Conservation (phyloP, 2,888 invertebrate species). For the Mamestra brassicae region DNA sequence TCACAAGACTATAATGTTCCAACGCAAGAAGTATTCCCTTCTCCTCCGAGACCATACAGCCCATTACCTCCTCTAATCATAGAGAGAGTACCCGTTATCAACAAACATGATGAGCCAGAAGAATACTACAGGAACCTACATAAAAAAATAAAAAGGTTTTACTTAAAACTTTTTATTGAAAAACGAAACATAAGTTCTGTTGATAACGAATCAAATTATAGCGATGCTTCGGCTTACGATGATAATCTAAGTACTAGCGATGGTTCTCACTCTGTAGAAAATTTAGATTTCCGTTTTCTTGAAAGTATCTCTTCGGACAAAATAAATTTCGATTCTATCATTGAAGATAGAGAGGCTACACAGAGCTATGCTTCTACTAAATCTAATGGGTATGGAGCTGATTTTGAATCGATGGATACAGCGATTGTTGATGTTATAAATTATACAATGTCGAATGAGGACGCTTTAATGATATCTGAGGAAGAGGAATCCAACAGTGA, state of each 20-base stretch:
- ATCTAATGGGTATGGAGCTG: conserved; percentile 47
- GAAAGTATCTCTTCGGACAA: not conserved
- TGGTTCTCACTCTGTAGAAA: not conserved
- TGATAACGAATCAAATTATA: conserved; percentile 22
- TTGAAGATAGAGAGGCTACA: not conserved
- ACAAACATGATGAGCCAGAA: conserved; percentile 70
- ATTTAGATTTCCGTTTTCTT: not conserved
- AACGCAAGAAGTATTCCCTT: conserved; percentile 7
- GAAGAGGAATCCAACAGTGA: not conserved
- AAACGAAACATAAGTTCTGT: conserved; percentile 32
- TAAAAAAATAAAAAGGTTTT: conserved; percentile 63
- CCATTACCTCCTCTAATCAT: conserved; percentile 73
- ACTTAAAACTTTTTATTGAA: conserved; percentile 68
- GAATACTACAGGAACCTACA: conserved; percentile 69
- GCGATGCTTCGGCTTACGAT: not conserved
- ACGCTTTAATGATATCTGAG: not conserved
- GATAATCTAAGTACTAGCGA: not conserved
- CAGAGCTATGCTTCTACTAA: conserved; percentile 4
- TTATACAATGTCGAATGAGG: conserved; percentile 15
- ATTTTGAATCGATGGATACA: conserved; percentile 38
- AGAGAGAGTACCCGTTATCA: conserved; percentile 60
- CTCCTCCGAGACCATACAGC: conserved; percentile 34
- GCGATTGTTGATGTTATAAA: conserved; percentile 28
- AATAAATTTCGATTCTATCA: not conserved
- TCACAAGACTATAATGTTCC: conserved; percentile 2